A percentile compares a stretch with the other conserved stretches of the same genome.
Evolutionary conservation across 2,888 invertebrate species (phyloP).

Genomic region (Dryomyza anilis): DNA sequence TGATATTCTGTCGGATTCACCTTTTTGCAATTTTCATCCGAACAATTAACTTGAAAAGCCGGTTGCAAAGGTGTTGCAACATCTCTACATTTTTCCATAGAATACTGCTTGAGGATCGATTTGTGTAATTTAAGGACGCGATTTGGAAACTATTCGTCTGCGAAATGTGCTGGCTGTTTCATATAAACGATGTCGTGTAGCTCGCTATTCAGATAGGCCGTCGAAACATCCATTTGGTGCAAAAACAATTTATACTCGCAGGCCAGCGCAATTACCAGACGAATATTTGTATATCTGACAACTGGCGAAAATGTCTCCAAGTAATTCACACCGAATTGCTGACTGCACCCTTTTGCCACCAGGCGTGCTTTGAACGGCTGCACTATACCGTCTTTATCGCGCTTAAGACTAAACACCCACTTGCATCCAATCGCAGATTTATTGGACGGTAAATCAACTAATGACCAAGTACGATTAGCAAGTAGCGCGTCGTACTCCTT

Average conservation of each 20-base stretch:
- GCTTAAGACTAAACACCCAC: constrained; percentile 23
- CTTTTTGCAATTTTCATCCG: constrained; percentile 12
- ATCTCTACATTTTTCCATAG: constrained; percentile 23
- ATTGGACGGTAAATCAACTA: neutral
- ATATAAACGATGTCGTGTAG: constrained; percentile 7
- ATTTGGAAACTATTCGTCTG: neutral
- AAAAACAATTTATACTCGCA: constrained; percentile 26
- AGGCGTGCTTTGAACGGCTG: constrained; percentile 25
- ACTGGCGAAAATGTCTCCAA: constrained; percentile 33
- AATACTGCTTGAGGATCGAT: constrained; percentile 17
- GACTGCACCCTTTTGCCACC: constrained; percentile 31
- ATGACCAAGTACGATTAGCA: neutral
- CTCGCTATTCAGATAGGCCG: constrained; percentile 19
- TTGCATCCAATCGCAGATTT: constrained; percentile 13
- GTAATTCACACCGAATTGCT: constrained; percentile 34
- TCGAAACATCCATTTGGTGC: constrained; percentile 23
- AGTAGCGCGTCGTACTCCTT: neutral
- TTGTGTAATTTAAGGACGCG: constrained; percentile 30
- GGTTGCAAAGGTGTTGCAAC: constrained; percentile 29
- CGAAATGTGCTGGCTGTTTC: constrained; percentile 27
- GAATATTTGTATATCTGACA: constrained; percentile 28
- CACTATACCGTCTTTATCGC: constrained; percentile 9
- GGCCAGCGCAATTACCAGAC: constrained; percentile 30
- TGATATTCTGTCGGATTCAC: constrained; percentile 26
- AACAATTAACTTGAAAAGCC: constrained; percentile 22